Conservation (phyloP, 2,113 vertebrate genomes). For the Lepus europaeus region DNA sequence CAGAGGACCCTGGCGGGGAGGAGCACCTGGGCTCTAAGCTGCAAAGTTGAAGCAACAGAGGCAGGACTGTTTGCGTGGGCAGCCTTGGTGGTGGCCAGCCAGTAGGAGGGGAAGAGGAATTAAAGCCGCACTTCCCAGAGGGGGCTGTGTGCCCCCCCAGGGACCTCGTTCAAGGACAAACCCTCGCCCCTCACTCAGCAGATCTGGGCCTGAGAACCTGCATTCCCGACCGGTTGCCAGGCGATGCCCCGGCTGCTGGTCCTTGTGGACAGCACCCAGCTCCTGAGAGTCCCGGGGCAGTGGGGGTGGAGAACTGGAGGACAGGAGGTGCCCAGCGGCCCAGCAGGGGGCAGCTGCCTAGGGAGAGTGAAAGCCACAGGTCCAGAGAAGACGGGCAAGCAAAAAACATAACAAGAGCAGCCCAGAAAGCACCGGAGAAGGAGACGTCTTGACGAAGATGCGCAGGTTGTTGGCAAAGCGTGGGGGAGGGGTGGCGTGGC, state of each 20-base stretch:
- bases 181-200: background rate
- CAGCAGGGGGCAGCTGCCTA: background rate
- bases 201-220: background rate
- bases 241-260: background rate
- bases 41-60: background rate
- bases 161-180: background rate
- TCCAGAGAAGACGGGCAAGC: background rate
- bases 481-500: fast-evolving
- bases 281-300: background rate
- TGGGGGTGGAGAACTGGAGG: background rate
- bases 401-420: background rate
- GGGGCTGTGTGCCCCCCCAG: background rate
- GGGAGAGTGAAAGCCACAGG: background rate
- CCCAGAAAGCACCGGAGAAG: too few relatives aligned
- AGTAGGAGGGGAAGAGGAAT: background rate
- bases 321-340: background rate
- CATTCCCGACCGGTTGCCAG: background rate
- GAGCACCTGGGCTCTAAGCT: background rate
- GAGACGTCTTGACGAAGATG: too few relatives aligned
- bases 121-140: background rate
- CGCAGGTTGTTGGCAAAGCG: background rate
- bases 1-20: background rate
- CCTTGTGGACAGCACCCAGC: too few relatives aligned
- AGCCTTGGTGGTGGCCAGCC: background rate
- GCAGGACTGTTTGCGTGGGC: too few relatives aligned